Percentiles rank a stretch among this genome's conserved stretches.
phyloP scores from a whole-genome alignment of 2,797 vertebrate species.

The Danio choprae region DNA sequence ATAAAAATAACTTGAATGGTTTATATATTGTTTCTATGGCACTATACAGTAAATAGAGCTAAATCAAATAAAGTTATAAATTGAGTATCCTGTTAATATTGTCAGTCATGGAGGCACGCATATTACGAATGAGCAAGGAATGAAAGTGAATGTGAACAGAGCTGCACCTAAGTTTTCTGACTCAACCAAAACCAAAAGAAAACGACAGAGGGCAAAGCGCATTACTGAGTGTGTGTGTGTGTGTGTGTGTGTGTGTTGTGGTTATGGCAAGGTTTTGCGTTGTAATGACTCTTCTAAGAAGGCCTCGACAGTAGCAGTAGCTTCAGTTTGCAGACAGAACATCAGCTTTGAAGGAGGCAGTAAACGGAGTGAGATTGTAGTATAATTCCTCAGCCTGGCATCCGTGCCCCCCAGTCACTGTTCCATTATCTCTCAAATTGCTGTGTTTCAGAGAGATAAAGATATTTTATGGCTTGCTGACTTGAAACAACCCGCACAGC shows the following conservation, averaged over 20 bases:
- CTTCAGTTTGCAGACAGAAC: slow-evolving; percentile 47
- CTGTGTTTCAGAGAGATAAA: slow-evolving; percentile 99
- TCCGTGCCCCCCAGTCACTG: slow-evolving; percentile 99
- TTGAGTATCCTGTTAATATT: slow-evolving; percentile 14
- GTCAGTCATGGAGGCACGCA: slow-evolving; percentile 6
- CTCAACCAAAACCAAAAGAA: slow-evolving; percentile 61
- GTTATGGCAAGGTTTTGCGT: slow-evolving; percentile 86
- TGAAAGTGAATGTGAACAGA: background rate
- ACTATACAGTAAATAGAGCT: background rate
- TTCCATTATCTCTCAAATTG: slow-evolving; percentile 99
- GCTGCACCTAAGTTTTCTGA: background rate
- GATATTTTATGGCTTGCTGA: slow-evolving; percentile 99
- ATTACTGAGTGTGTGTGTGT: background rate
- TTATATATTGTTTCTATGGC: background rate
- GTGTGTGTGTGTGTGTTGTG: slow-evolving; percentile 45
- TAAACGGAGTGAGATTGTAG: slow-evolving; percentile 99
- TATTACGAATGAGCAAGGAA: background rate
- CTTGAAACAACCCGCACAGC: slow-evolving; percentile 98
- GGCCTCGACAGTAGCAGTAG: slow-evolving; percentile 13
- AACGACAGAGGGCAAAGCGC: slow-evolving; percentile 47
- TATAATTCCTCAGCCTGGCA: slow-evolving; percentile 99
- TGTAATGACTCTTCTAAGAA: slow-evolving; percentile 52
- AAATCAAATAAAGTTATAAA: background rate
- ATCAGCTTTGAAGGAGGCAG: slow-evolving; percentile 95
- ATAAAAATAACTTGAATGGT: background rate